phyloP scores from a whole-genome alignment of 2,888 invertebrate genomes.

The Theretra japonica region DNA sequence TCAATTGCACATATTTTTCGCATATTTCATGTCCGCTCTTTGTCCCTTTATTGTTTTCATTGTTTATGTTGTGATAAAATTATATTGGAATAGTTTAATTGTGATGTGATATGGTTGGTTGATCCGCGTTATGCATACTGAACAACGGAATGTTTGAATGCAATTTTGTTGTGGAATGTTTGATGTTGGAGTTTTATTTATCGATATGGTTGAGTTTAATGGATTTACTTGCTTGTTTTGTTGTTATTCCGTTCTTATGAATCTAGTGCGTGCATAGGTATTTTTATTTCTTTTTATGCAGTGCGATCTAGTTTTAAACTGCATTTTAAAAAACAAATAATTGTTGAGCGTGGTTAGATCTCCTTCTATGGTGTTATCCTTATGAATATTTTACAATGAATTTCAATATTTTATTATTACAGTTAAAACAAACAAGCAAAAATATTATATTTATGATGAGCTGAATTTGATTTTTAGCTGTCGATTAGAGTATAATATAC shows the following conservation, averaged over 20 bases:
- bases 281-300: too few species aligned
- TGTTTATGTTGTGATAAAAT: slow-evolving; percentile 16
- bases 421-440: too few species aligned
- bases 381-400: too few species aligned
- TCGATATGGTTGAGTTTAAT: not conserved
- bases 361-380: too few species aligned
- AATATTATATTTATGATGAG: not conserved
- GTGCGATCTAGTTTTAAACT: too few species aligned
- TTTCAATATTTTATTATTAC: too few species aligned
- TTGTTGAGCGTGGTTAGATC: too few species aligned
- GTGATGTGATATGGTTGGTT: slow-evolving; percentile 8
- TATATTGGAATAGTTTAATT: slow-evolving; percentile 23
- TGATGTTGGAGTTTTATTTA: not conserved
- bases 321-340: too few species aligned
- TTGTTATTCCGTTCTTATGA: too few species aligned
- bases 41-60: slow-evolving; percentile 20
- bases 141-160: not conserved
- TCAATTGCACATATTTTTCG: slow-evolving; percentile 16
- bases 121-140: not conserved
- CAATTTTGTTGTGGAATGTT: not conserved
- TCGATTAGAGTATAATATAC: not conserved
- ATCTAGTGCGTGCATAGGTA: too few species aligned
- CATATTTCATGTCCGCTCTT: slow-evolving; percentile 5
- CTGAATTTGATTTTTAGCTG: not conserved
- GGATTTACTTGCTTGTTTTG: too few species aligned